Conservation (phyloP, 1,140 invertebrate species). For the Zaprionus inermis region DNA sequence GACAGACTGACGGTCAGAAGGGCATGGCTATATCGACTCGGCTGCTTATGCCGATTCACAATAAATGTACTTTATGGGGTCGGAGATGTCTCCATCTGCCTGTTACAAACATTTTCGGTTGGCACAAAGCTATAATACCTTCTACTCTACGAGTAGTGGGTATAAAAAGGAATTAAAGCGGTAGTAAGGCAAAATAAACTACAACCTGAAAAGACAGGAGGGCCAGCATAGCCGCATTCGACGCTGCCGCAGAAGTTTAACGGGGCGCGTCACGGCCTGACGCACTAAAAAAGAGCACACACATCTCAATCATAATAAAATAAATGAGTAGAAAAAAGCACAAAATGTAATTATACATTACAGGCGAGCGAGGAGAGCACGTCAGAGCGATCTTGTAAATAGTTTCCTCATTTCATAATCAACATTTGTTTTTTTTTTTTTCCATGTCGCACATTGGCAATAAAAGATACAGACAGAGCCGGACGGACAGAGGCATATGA, state of each 20-base stretch:
- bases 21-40: too few species aligned
- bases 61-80: too few species aligned
- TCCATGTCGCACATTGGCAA: slow-evolving; percentile 36
- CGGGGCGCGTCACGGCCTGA: slow-evolving; percentile 27
- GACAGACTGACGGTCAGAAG: too few species aligned
- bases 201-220: slow-evolving; percentile 19
- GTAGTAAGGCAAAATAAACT: slow-evolving; percentile 53
- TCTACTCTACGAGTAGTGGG: too few species aligned
- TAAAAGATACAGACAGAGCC: neutral
- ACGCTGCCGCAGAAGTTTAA: slow-evolving; percentile 16
- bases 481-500: neutral
- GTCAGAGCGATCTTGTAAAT: slow-evolving; percentile 54
- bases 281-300: slow-evolving; percentile 8
- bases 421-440: slow-evolving; percentile 52
- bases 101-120: too few species aligned
- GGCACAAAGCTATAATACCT: too few species aligned
- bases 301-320: slow-evolving; percentile 33
- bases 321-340: slow-evolving; percentile 57
- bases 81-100: too few species aligned
- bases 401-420: slow-evolving; percentile 77
- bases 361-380: slow-evolving; percentile 22
- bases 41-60: too few species aligned
- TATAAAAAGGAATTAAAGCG: too few species aligned
- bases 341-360: slow-evolving; percentile 70
- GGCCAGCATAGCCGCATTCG: slow-evolving; percentile 12